Conservation (phyloP, 2,113 vertebrate genomes). For the Daboia siamensis region DNA sequence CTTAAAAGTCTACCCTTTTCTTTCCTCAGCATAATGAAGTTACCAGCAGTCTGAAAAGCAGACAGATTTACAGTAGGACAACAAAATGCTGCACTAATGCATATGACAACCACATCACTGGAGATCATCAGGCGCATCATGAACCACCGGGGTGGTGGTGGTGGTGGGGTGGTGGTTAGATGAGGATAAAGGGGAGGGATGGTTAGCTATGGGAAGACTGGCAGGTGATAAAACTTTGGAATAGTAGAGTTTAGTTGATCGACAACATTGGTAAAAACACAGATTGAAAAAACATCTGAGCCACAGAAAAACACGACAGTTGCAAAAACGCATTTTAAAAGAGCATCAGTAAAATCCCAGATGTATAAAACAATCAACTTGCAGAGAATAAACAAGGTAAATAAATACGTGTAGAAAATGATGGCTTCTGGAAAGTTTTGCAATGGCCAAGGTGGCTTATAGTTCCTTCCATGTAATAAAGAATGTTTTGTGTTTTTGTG, state of each 20-base stretch:
- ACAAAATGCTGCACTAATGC: background rate
- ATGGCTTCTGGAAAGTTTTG: background rate
- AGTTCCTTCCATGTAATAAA: background rate
- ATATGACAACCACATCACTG: background rate
- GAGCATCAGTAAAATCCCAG: background rate
- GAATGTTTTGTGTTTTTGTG: background rate
- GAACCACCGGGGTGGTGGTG: background rate
- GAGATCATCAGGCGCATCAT: background rate
- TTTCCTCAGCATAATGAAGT: conserved; percentile 36
- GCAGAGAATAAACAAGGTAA: background rate
- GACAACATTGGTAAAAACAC: background rate
- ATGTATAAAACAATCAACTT: background rate
- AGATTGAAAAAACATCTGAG: background rate
- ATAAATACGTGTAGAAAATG: background rate
- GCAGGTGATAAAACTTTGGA: background rate
- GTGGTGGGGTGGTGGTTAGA: background rate
- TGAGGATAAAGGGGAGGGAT: background rate
- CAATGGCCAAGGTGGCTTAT: background rate
- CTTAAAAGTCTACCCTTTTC: conserved; percentile 36
- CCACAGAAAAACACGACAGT: background rate
- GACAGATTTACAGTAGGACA: background rate
- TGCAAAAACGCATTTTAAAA: background rate
- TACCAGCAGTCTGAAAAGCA: conserved; percentile 11
- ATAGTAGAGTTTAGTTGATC: background rate
- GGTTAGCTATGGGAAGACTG: too few relatives aligned